phyloP scores from a whole-genome alignment of 2,888 invertebrate genomes.

The Diadegma fenestrale region DNA sequence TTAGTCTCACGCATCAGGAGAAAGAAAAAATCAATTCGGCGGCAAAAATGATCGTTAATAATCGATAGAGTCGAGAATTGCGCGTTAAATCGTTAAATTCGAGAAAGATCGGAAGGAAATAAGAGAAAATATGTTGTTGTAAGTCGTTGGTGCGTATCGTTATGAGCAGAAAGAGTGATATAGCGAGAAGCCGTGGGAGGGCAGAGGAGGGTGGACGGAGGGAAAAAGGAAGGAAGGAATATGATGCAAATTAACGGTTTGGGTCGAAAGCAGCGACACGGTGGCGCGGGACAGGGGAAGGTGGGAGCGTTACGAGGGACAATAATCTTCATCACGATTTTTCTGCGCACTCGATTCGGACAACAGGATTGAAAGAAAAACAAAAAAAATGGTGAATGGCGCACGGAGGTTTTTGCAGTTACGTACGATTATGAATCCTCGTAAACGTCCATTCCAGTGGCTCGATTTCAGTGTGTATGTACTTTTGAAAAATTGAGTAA shows the following conservation, averaged over 20 bases:
- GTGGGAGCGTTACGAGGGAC: constrained; percentile 21
- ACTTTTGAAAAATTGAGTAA: background rate
- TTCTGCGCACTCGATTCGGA: constrained; percentile 60
- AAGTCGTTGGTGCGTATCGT: background rate
- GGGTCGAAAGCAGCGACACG: constrained; percentile 26
- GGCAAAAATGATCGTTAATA: background rate
- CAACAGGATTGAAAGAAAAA: constrained; percentile 47
- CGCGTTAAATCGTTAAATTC: background rate
- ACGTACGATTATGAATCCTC: constrained; percentile 10
- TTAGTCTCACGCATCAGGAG: background rate
- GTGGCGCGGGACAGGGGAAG: background rate
- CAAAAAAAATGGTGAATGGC: background rate
- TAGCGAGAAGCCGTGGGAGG: background rate
- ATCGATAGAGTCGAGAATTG: background rate
- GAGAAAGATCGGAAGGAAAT: too few species aligned
- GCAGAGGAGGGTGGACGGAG: background rate
- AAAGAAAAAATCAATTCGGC: background rate
- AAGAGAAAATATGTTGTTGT: background rate
- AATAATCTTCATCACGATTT: constrained; percentile 59
- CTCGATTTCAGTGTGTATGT: background rate
- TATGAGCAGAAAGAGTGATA: background rate
- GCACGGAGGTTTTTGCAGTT: background rate
- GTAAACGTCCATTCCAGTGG: background rate
- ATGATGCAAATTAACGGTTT: constrained; percentile 60
- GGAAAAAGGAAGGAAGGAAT: constrained; percentile 35